A percentile compares a stretch with the other conserved stretches of the same genome.
These are phyloP conservation scores for Tarsius wallacei DNA, from an alignment of 2,797 vertebrate species.

Conservation along the genomic window DNA sequence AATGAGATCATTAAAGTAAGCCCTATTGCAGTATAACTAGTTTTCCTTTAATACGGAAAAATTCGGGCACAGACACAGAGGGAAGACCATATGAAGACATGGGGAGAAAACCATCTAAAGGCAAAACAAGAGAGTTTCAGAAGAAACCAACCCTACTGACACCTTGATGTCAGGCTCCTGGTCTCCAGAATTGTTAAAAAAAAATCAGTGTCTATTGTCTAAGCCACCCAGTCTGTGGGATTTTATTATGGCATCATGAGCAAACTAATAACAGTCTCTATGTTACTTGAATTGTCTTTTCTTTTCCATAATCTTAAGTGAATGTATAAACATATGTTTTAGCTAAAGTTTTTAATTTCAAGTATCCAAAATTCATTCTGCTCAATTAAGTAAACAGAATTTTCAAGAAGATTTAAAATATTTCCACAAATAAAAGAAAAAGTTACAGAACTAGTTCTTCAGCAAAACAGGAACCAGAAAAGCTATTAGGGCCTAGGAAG, in stretches of 20 bases:
- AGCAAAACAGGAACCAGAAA: background rate
- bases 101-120: background rate
- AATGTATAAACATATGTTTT: background rate
- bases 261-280: background rate
- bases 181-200: background rate
- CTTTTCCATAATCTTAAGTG: background rate
- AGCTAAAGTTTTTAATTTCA: background rate
- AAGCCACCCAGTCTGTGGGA: background rate
- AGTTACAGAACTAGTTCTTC: fast-evolving
- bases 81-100: background rate
- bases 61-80: background rate
- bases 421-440: background rate
- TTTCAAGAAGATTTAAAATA: background rate
- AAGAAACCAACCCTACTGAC: background rate
- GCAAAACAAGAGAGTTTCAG: background rate
- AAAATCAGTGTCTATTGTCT: background rate
- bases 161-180: background rate
- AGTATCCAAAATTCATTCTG: background rate
- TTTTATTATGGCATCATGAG: background rate
- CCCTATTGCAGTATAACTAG: background rate
- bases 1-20: background rate
- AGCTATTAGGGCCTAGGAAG: background rate
- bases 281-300: background rate
- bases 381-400: background rate
- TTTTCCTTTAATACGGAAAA: background rate